Evolutionary conservation across 2,797 vertebrate genomes (phyloP).

Genomic region (Pseudochromis fuscus): DNA sequence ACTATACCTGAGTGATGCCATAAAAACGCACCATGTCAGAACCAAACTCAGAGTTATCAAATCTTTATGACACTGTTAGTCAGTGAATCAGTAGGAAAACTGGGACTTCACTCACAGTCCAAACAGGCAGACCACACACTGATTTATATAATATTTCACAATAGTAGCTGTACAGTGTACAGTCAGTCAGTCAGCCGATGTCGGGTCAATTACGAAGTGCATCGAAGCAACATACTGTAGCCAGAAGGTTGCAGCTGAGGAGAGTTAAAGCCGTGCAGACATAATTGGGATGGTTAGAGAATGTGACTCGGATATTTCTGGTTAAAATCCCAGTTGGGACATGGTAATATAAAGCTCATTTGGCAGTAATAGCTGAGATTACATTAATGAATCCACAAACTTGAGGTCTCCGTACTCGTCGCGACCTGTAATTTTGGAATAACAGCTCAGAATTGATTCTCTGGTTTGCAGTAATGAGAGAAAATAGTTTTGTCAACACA

Average conservation of each 20-base stretch:
- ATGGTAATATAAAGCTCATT: constrained; percentile 48
- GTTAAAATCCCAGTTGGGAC: constrained; percentile 41
- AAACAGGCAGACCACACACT: constrained; percentile 2
- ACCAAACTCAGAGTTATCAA: not conserved
- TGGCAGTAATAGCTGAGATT: constrained; percentile 42
- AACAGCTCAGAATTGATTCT: constrained; percentile 39
- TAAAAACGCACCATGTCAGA: not conserved
- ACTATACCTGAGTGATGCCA: not conserved
- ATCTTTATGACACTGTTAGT: not conserved
- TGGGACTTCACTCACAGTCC: not conserved
- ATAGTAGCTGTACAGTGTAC: constrained; percentile 8
- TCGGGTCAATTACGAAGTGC: constrained; percentile 55
- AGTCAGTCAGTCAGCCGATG: constrained; percentile 37
- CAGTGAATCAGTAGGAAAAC: not conserved
- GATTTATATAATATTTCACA: constrained; percentile 19
- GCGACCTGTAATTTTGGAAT: constrained; percentile 34
- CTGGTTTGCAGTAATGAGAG: constrained; percentile 27
- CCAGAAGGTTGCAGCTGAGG: constrained; percentile 36
- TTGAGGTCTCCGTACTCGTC: constrained; percentile 26
- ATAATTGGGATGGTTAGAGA: constrained; percentile 58
- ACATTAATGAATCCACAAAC: constrained; percentile 48
- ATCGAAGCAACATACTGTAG: constrained; percentile 45
- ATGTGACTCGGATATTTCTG: constrained; percentile 33
- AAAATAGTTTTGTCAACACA: constrained; percentile 37
- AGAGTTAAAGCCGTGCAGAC: constrained; percentile 39